phyloP scores from a whole-genome alignment of 2,113 vertebrate genomes.

The Ptyas mucosa region DNA sequence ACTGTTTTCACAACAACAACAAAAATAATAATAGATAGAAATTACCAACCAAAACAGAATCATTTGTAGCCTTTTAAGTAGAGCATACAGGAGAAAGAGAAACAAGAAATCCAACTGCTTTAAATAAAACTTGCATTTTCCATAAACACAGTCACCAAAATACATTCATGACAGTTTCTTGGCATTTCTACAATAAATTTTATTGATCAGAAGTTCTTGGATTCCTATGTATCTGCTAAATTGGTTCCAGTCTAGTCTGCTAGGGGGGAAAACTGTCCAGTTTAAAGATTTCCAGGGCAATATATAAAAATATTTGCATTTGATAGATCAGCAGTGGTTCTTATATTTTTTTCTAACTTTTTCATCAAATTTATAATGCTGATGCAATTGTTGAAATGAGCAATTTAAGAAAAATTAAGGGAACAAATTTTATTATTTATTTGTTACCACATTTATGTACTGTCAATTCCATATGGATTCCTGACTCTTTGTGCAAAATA shows the following conservation, averaged over 20 bases:
- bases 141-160: neutral
- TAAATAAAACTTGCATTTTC: neutral
- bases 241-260: neutral
- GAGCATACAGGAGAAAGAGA: neutral
- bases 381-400: neutral
- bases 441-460: neutral
- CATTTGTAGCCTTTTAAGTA: neutral
- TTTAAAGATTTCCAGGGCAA: neutral
- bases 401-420: neutral
- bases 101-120: neutral
- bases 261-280: neutral
- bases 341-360: neutral
- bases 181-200: neutral
- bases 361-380: neutral
- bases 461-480: neutral
- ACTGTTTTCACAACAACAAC: neutral
- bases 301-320: neutral
- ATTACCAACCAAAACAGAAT: neutral
- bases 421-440: neutral
- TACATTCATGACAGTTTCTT: neutral
- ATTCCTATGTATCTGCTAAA: neutral
- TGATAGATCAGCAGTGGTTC: neutral
- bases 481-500: neutral
- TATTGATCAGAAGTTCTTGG: neutral
- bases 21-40: neutral